phyloP scores from a whole-genome alignment of 2,113 vertebrate species.

The Daboia siamensis region DNA sequence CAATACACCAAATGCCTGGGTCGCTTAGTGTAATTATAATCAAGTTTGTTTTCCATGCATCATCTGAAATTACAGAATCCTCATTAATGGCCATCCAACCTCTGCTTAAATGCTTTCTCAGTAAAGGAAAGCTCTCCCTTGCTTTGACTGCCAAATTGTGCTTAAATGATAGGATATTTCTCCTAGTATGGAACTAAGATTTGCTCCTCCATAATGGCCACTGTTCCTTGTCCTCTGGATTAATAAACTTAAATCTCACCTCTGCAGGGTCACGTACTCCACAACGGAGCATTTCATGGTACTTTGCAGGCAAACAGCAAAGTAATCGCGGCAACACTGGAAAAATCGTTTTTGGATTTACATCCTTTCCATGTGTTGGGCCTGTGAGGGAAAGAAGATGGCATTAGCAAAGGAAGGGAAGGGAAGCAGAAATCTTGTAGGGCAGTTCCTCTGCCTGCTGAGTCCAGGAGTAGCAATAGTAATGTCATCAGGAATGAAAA shows the following conservation, averaged over 20 bases:
- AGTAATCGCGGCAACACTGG: constrained; percentile 80
- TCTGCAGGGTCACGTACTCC: constrained; percentile 61
- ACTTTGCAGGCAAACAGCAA: constrained; percentile 79
- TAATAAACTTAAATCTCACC: constrained; percentile 59
- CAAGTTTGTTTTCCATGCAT: not conserved
- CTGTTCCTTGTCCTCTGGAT: not conserved
- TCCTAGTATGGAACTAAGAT: not conserved
- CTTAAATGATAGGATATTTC: not conserved
- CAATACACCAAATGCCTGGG: not conserved
- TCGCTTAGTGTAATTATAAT: not conserved
- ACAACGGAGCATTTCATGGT: constrained; percentile 75
- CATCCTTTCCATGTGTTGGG: constrained; percentile 75
- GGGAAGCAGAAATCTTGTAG: not conserved
- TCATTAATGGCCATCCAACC: not conserved
- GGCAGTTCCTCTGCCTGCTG: not conserved
- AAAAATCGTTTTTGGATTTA: constrained; percentile 86
- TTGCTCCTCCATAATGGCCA: not conserved
- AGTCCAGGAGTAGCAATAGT: not conserved
- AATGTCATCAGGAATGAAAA: not conserved
- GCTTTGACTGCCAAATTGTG: not conserved
- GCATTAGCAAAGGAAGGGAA: not conserved
- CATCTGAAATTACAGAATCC: not conserved
- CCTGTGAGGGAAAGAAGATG: constrained; percentile 63
- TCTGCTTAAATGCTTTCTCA: not conserved
- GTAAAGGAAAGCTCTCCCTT: not conserved